Evolutionary conservation across 2,888 invertebrate genomes (phyloP).

Genomic region (Acanthococcus lagerstroemiae): DNA sequence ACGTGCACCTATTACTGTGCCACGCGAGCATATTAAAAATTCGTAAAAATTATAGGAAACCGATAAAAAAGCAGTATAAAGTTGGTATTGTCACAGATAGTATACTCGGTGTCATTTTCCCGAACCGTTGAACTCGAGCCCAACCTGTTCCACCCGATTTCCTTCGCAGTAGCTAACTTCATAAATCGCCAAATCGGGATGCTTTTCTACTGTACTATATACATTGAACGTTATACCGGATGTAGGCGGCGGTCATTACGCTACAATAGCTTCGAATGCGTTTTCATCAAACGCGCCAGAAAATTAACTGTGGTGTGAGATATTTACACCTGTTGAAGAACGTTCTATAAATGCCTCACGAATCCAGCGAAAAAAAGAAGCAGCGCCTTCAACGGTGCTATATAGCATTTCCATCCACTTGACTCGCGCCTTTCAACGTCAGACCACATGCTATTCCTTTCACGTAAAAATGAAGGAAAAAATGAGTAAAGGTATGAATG

Average conservation of each 20-base stretch:
- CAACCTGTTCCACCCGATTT: too few species aligned
- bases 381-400: not conserved
- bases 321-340: conserved; percentile 16
- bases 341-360: not conserved
- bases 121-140: too few species aligned
- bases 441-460: conserved; percentile 28
- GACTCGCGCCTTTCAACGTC: conserved; percentile 12
- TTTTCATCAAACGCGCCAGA: conserved; percentile 9
- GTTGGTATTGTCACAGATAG: too few species aligned
- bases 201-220: too few species aligned
- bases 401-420: conserved; percentile 20
- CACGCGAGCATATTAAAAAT: too few species aligned
- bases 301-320: conserved; percentile 21
- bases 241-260: conserved; percentile 25
- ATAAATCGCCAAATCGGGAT: too few species aligned
- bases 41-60: too few species aligned
- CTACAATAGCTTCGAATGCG: conserved; percentile 18
- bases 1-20: too few species aligned
- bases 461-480: conserved; percentile 1
- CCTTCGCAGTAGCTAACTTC: too few species aligned
- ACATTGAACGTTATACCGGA: too few species aligned
- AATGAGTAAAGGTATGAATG: conserved; percentile 4
- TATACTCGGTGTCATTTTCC: too few species aligned
- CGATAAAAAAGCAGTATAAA: too few species aligned
- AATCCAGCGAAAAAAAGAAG: not conserved